phyloP scores from a whole-genome alignment of 2,113 vertebrate species.

The Okapia johnstoni region DNA sequence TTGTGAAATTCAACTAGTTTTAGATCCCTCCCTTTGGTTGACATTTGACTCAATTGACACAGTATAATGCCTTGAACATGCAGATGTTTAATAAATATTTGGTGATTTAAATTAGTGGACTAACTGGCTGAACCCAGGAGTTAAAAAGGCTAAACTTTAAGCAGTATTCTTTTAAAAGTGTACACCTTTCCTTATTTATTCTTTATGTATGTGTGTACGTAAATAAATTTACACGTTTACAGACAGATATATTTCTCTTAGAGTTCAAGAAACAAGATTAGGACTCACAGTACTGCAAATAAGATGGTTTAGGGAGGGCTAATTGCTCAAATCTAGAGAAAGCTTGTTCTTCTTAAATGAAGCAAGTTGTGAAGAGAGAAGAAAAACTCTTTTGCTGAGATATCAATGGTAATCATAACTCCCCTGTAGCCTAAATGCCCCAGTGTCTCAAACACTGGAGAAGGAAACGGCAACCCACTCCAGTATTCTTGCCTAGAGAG shows the following conservation, averaged over 20 bases:
- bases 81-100: background rate
- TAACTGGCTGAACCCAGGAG: background rate
- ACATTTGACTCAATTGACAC: background rate
- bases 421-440: background rate
- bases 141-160: background rate
- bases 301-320: background rate
- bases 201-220: background rate
- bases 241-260: background rate
- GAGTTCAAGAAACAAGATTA: background rate
- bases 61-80: background rate
- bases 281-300: background rate
- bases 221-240: background rate
- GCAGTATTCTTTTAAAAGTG: background rate
- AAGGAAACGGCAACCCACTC: background rate
- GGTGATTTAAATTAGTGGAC: background rate
- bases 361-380: background rate
- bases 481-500: background rate
- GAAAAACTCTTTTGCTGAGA: conserved; percentile 7
- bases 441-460: background rate
- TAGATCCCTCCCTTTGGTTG: background rate
- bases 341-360: conserved; percentile 14
- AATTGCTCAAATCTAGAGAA: background rate
- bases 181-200: background rate
- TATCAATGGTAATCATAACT: background rate
- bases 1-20: background rate